Base-by-base conservation (phyloP, 2,888 invertebrate genomes). In the Girardia tigrina region DNA sequence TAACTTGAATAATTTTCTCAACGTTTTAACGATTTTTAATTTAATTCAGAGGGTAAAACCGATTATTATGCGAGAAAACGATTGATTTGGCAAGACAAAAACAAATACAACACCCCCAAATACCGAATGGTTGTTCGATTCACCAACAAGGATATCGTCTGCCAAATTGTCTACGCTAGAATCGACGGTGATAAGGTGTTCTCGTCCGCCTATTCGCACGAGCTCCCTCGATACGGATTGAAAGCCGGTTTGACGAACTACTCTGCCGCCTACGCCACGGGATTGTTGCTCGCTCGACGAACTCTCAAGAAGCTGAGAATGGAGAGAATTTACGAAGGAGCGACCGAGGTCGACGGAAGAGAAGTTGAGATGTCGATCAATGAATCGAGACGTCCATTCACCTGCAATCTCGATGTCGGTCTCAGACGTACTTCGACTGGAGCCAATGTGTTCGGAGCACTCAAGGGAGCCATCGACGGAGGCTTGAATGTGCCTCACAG, bases 21-120 rank as follows among this genome's bases (percentile, higher is more conserved):
- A 12, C 16, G 36, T 36, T 36, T 36, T 8, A 36, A 12, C 12
- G 16, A 12, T 56, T 20, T 20, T 56, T 16, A 20, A 8, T 20
- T 8, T 56, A 8, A 20, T 56, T 8, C 23, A 56, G 56, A 56
- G 56, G 56, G 56, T n/a, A 94, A 92, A 87, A 99, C 98, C 79
- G 98, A 99, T 85, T 99, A 97, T 87, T 95, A 92, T 88, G 98
- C 98, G 79, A 89, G 98, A 76, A 94, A 94, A 86, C 90, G 95
- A 79, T 88, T 99, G 77, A 90, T 91, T 80, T 90, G 95, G 81
- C 98, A 99, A 83, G 97, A 95, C 85, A 99, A 98, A 88, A 98
- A 99, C 87, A 99, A 99, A 87, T 99, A 98, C 88, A 98, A 98
- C 85, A 98, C 98, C 4, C 98, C 98, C 70, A 99, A 99, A 86